phyloP scores from a whole-genome alignment of 2,888 invertebrate species.

The Micropterix aruncella region DNA sequence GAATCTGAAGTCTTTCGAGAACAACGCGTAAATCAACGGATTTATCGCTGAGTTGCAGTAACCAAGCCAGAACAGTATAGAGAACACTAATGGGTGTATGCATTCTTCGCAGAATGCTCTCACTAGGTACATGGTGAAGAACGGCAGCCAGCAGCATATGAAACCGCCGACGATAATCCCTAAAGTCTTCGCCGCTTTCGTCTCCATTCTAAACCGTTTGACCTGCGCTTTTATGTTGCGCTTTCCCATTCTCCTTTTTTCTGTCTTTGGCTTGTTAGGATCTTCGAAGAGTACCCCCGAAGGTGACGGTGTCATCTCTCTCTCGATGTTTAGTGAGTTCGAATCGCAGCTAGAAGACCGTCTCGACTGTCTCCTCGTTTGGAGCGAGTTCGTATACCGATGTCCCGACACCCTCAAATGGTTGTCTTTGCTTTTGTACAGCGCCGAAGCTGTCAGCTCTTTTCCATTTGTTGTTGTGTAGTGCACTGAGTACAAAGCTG shows the following conservation, averaged over 20 bases:
- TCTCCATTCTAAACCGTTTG: constrained; percentile 87
- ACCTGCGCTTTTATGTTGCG: constrained; percentile 85
- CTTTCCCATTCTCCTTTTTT: constrained; percentile 63
- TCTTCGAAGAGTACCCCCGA: constrained; percentile 34
- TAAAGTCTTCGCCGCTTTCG: constrained; percentile 91
- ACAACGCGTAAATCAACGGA: constrained; percentile 87
- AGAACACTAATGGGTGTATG: constrained; percentile 74
- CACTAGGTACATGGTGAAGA: constrained; percentile 89
- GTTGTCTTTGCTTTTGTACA: constrained; percentile 34
- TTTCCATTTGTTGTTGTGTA: constrained; percentile 49
- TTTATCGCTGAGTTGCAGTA: constrained; percentile 96
- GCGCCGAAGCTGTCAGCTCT: constrained; percentile 38
- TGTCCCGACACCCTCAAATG: constrained; percentile 40
- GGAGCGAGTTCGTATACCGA: constrained; percentile 7
- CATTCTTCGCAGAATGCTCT: constrained; percentile 79
- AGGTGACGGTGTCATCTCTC: constrained; percentile 30
- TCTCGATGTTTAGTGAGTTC: constrained; percentile 25
- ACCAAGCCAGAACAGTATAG: constrained; percentile 91
- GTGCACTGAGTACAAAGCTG: constrained; percentile 49
- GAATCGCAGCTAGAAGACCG: constrained; percentile 33
- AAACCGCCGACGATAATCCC: constrained; percentile 97
- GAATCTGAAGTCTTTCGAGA: constrained; percentile 89
- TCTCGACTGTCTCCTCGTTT: constrained; percentile 16
- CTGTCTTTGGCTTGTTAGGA: constrained; percentile 30
- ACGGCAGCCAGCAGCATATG: constrained; percentile 93